These are phyloP conservation scores for Alectoris magna DNA, from an alignment of 2,797 vertebrate genomes.

Conservation along the genomic window DNA sequence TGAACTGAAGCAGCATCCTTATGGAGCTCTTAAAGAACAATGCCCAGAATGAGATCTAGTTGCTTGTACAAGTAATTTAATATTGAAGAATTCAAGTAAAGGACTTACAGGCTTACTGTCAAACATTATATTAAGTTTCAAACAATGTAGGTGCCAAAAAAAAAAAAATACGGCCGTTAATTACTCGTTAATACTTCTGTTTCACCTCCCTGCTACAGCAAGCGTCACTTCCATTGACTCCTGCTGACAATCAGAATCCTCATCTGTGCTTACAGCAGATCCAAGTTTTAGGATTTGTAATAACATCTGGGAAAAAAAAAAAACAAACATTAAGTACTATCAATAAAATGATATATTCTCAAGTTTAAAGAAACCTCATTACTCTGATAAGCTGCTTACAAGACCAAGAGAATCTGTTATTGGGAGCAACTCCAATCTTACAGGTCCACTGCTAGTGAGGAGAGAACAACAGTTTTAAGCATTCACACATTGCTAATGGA, in stretches of 20 bases:
- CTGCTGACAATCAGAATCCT: background rate
- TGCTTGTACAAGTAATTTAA: constrained; percentile 4
- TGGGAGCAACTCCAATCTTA: background rate
- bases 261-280: constrained; percentile 19
- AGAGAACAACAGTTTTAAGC: background rate
- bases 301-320: constrained; percentile 25
- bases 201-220: background rate
- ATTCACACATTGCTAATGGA: background rate
- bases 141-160: background rate
- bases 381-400: background rate
- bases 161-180: background rate
- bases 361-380: background rate
- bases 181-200: background rate
- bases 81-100: background rate
- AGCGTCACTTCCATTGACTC: background rate
- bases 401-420: background rate
- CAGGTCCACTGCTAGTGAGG: background rate
- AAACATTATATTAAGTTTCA: background rate
- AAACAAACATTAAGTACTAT: background rate
- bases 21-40: background rate
- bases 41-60: background rate
- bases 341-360: background rate
- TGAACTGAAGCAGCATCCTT: background rate
- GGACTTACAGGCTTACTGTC: constrained; percentile 1
- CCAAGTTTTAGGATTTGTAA: constrained; percentile 49